Evolutionary conservation across 2,113 vertebrate species (phyloP).

Genomic region (Chloropsis cyanopogon): DNA sequence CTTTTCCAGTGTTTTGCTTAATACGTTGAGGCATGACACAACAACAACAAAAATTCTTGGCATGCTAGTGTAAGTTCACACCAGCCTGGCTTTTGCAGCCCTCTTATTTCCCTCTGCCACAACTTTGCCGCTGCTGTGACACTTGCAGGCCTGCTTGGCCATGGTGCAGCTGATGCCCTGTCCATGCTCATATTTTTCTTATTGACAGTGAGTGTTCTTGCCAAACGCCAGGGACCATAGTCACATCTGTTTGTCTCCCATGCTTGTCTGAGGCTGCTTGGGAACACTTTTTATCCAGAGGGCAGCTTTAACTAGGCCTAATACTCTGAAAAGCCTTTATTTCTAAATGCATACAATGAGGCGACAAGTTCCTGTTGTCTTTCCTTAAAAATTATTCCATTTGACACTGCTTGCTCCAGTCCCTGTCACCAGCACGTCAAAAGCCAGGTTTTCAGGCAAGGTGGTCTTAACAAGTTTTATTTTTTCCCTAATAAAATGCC

Average conservation of each 20-base stretch:
- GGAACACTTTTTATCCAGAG: conserved; percentile 77
- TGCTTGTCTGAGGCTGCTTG: conserved; percentile 74
- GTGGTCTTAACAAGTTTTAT: conserved; percentile 65
- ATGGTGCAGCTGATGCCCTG: conserved; percentile 86
- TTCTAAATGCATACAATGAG: conserved; percentile 68
- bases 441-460: conserved; percentile 78
- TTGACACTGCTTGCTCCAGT: conserved; percentile 75
- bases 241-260: conserved; percentile 84
- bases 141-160: conserved; percentile 70
- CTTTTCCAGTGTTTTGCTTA: conserved; percentile 18
- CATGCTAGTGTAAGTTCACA: conserved; percentile 42
- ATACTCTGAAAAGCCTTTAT: conserved; percentile 71
- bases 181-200: conserved; percentile 81
- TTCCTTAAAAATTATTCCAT: conserved; percentile 72
- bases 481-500: conserved; percentile 59
- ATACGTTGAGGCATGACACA: not conserved
- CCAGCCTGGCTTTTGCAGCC: conserved; percentile 61
- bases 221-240: conserved; percentile 86
- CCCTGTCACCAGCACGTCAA: conserved; percentile 75
- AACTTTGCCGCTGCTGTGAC: conserved; percentile 67
- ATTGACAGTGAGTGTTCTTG: conserved; percentile 86
- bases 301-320: conserved; percentile 77
- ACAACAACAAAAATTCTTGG: conserved; percentile 20
- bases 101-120: conserved; percentile 46
- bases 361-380: conserved; percentile 77